Percentiles rank a stretch among this genome's conserved stretches.
Conservation (phyloP, 1,140 invertebrate genomes). For the Pogonognathellus flavescens region DNA sequence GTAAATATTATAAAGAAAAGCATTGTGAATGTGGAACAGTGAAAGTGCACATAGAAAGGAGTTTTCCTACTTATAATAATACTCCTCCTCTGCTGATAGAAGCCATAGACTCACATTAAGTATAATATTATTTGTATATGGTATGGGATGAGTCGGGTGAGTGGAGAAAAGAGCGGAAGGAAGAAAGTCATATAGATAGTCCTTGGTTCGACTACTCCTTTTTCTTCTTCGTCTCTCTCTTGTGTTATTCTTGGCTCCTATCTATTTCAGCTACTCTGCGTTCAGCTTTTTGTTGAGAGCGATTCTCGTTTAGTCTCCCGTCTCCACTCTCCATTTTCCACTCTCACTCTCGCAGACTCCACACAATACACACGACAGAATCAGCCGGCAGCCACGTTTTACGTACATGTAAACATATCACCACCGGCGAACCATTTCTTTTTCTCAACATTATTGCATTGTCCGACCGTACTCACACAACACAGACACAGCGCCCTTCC, state of each 20-base stretch:
- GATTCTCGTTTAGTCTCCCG: not conserved
- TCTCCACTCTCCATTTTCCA: not conserved
- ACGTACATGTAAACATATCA: no score
- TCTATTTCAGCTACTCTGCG: not conserved
- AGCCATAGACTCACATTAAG: no score
- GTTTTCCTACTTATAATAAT: no score
- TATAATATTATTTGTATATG: no score
- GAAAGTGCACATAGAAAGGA: not conserved
- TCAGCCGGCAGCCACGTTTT: no score
- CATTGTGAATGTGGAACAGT: conserved; percentile 8
- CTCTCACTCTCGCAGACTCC: not conserved
- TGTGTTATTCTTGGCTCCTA: not conserved
- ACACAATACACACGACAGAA: no score
- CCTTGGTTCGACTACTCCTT: conserved; percentile 17
- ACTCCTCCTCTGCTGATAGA: no score
- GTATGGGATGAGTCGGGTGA: not conserved
- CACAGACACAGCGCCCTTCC: no score
- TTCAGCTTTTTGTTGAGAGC: not conserved
- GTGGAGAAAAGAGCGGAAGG: conserved; percentile 52
- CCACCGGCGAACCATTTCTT: no score
- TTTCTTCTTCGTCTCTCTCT: not conserved
- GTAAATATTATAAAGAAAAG: conserved; percentile 5
- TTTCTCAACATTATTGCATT: no score
- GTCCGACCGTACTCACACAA: no score
- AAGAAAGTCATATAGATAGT: conserved; percentile 31